Conservation (phyloP, 2,888 invertebrate species). For the Unio pictorum region DNA sequence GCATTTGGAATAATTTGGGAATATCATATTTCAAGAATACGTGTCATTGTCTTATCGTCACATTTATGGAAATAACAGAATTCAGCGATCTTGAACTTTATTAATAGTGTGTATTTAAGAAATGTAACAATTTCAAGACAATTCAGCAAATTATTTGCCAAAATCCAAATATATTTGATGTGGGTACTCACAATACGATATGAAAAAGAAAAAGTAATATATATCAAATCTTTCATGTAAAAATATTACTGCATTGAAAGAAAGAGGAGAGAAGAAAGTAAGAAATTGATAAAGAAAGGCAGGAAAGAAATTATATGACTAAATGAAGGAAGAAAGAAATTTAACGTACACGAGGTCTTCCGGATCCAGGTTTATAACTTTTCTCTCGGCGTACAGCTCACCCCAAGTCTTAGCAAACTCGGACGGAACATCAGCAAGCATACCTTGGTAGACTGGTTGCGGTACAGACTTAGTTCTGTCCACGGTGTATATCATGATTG, state of each 20-base stretch:
- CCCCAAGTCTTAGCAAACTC: constrained; percentile 28
- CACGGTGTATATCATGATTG: constrained; percentile 47
- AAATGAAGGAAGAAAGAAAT: neutral
- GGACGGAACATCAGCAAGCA: constrained; percentile 26
- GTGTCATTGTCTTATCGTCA: too few relatives aligned
- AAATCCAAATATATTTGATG: too few relatives aligned
- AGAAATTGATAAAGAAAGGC: neutral
- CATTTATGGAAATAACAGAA: too few relatives aligned
- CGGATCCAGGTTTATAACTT: constrained; percentile 43
- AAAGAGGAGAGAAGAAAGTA: neutral
- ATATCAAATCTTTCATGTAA: too few relatives aligned
- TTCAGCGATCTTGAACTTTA: too few relatives aligned
- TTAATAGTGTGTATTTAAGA: too few relatives aligned
- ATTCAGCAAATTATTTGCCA: too few relatives aligned
- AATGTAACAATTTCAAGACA: too few relatives aligned
- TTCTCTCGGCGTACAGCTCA: constrained; percentile 29
- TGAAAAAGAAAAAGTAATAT: too few relatives aligned
- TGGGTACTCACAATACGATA: too few relatives aligned
- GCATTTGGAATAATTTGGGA: too few relatives aligned
- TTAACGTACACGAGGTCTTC: constrained; percentile 47
- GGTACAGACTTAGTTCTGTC: constrained; percentile 20
- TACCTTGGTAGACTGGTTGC: constrained; percentile 42
- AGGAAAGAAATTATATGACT: neutral
- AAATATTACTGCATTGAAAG: neutral
- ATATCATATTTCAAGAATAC: too few relatives aligned